phyloP scores from a whole-genome alignment of 1,140 invertebrate genomes.

The Anastatus disparis region DNA sequence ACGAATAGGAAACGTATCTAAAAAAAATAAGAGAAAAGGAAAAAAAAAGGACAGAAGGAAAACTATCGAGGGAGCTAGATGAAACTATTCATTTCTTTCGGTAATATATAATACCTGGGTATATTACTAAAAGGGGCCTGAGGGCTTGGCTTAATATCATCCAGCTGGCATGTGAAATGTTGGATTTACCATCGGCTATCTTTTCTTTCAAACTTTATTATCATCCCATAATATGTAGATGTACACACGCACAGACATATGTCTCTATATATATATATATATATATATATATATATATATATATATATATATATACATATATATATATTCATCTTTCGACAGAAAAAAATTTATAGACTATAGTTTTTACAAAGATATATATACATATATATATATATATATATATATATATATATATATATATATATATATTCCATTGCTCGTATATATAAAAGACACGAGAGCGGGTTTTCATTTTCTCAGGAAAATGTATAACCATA shows the following conservation, averaged over 20 bases:
- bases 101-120: conserved; percentile 8
- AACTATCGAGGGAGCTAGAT: not conserved
- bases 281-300: not conserved
- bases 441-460: too few relatives aligned
- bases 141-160: conserved; percentile 27
- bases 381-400: too few relatives aligned
- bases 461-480: too few relatives aligned
- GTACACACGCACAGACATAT: not conserved
- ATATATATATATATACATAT: not conserved
- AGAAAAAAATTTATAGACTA: too few relatives aligned
- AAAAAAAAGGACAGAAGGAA: not conserved
- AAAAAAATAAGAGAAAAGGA: not conserved
- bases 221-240: not conserved
- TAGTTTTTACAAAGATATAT: too few relatives aligned
- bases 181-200: conserved; percentile 29
- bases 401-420: too few relatives aligned
- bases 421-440: too few relatives aligned
- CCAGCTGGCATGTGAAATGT: conserved; percentile 42
- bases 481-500: too few relatives aligned
- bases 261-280: not conserved
- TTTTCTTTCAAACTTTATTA: not conserved
- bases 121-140: conserved; percentile 11
- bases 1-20: too few relatives aligned
- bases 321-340: too few relatives aligned
- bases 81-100: not conserved